These are phyloP conservation scores for Eumerus sabulonum DNA, from an alignment of 2,888 invertebrate genomes.

Conservation along the genomic window DNA sequence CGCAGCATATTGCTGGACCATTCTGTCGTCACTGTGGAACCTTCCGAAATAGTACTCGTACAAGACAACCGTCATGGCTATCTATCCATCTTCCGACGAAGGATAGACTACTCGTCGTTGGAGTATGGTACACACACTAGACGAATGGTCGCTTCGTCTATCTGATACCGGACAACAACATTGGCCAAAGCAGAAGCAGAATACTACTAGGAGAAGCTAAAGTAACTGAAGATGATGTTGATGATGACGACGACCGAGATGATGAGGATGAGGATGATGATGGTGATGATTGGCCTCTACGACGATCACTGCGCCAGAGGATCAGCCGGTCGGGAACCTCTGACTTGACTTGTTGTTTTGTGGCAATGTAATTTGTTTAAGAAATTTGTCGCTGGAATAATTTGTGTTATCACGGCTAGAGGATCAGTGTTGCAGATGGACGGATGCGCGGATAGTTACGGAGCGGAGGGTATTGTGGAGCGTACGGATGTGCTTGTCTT, in stretches of 20 bases:
- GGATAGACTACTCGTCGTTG: slow-evolving; percentile 21
- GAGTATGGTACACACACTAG: slow-evolving; percentile 9
- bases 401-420: slow-evolving; percentile 66
- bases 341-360: slow-evolving; percentile 61
- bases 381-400: slow-evolving; percentile 67
- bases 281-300: slow-evolving; percentile 50
- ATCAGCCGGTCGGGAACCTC: slow-evolving; percentile 48
- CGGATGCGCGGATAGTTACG: slow-evolving; percentile 12
- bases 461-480: slow-evolving; percentile 12
- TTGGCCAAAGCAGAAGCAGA: slow-evolving; percentile 24
- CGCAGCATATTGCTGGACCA: slow-evolving; percentile 42
- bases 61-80: slow-evolving; percentile 66
- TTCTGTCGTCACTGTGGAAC: slow-evolving; percentile 47
- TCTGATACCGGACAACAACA: slow-evolving; percentile 47
- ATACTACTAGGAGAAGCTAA: slow-evolving; percentile 21
- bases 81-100: slow-evolving; percentile 59
- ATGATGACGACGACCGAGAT: slow-evolving; percentile 53
- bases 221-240: slow-evolving; percentile 52
- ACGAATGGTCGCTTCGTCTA: slow-evolving; percentile 9
- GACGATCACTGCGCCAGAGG: neutral
- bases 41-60: slow-evolving; percentile 53
- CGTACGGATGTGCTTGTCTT: slow-evolving; percentile 36
- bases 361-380: slow-evolving; percentile 64
- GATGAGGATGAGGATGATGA: slow-evolving; percentile 49
- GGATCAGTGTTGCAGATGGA: slow-evolving; percentile 57